phyloP scores from a whole-genome alignment of 2,797 vertebrate species.

The Hoplostethus atlanticus region DNA sequence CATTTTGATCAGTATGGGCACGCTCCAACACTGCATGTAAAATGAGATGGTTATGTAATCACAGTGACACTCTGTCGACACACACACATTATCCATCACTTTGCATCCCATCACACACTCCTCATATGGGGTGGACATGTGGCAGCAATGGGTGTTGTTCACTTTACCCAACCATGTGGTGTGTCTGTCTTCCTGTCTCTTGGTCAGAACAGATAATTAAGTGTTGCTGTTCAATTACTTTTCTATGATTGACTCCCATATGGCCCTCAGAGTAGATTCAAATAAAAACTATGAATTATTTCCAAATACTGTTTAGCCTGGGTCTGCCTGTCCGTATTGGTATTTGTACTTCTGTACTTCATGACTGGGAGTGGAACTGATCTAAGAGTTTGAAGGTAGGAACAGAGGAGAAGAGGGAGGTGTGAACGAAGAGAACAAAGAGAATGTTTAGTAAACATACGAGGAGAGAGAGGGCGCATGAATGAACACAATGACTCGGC shows the following conservation, averaged over 20 bases:
- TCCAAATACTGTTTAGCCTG: not conserved
- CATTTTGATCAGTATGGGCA: conserved; percentile 9
- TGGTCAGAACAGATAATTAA: not conserved
- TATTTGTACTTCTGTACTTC: not conserved
- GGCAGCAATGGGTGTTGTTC: not conserved
- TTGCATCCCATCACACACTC: not conserved
- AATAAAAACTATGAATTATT: not conserved
- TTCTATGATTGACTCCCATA: not conserved
- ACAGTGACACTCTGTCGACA: not conserved
- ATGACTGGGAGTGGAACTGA: not conserved
- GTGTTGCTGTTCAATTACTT: not conserved
- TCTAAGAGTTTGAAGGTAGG: not conserved
- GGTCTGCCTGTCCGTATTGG: not conserved
- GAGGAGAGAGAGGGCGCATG: not conserved
- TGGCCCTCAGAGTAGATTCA: not conserved
- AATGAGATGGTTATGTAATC: not conserved
- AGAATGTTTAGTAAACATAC: not conserved
- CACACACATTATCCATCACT: not conserved
- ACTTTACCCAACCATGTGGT: not conserved
- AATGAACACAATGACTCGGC: conserved; percentile 45
- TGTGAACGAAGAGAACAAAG: not conserved
- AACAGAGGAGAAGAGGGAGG: not conserved
- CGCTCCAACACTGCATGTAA: conserved; percentile 11
- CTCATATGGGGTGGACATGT: no score
- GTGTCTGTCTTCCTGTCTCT: not conserved